These are phyloP conservation scores for Trachelipus rathkii DNA, from an alignment of 1,140 invertebrate species.

Conservation along the genomic window DNA sequence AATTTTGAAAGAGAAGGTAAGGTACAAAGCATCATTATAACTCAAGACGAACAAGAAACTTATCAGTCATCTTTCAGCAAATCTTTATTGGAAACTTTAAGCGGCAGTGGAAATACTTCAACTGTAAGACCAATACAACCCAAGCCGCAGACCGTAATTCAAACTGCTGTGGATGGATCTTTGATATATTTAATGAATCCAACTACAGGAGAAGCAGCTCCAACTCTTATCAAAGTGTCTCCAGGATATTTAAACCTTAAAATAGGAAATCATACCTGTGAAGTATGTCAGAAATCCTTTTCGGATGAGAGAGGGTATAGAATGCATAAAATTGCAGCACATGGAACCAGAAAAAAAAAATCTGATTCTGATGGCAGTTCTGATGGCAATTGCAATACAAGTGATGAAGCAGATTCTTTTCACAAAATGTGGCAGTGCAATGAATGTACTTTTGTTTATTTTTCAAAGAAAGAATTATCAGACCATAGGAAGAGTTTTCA, in stretches of 20 bases:
- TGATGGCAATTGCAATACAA: neutral
- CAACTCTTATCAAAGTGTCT: constrained; percentile 27
- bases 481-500: constrained; percentile 13
- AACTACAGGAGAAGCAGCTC: constrained; percentile 19
- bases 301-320: constrained; percentile 27
- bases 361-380: neutral
- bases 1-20: constrained; percentile 17
- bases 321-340: constrained; percentile 31
- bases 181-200: constrained; percentile 32
- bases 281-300: constrained; percentile 29
- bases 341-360: constrained; percentile 27
- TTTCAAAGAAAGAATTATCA: constrained; percentile 10
- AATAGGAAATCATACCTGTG: constrained; percentile 22
- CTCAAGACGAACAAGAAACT: neutral
- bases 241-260: constrained; percentile 34
- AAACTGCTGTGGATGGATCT: constrained; percentile 30
- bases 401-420: constrained; percentile 10
- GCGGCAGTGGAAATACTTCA: constrained; percentile 10
- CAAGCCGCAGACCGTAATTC: constrained; percentile 29
- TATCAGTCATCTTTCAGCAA: neutral
- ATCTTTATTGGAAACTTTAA: neutral
- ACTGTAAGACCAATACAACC: constrained; percentile 32
- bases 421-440: constrained; percentile 26
- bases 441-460: constrained; percentile 16
- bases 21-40: neutral